Conservation (phyloP, 1,140 invertebrate genomes). For the Sitophilus oryzae region DNA sequence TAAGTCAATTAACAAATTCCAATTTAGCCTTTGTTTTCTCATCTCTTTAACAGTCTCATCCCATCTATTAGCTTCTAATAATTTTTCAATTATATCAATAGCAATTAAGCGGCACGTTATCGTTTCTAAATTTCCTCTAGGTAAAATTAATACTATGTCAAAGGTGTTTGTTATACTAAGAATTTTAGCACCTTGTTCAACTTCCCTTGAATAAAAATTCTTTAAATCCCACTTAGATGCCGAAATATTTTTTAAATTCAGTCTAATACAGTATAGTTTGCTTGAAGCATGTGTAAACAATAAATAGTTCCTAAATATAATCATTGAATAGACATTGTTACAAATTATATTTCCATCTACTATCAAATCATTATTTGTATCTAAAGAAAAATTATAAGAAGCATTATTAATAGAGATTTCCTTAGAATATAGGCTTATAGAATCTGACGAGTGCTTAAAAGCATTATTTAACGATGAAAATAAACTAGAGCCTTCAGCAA, state of each 20-base stretch:
- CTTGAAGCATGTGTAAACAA: conserved; percentile 20
- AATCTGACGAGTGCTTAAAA: background rate
- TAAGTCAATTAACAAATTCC: conserved; percentile 32
- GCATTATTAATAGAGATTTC: background rate
- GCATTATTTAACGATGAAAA: background rate
- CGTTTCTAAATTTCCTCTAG: conserved; percentile 31
- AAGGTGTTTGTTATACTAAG: conserved; percentile 19
- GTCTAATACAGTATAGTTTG: conserved; percentile 15
- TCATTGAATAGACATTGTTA: conserved; percentile 21
- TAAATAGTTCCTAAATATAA: conserved; percentile 23
- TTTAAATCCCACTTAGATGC: conserved; percentile 3
- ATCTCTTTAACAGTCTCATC: conserved; percentile 24
- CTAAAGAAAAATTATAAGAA: conserved; percentile 10
- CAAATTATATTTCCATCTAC: conserved; percentile 20
- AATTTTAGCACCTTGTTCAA: conserved; percentile 32
- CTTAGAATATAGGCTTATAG: background rate
- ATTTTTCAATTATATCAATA: conserved; percentile 27
- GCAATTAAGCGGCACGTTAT: conserved; percentile 29
- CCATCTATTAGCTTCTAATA: conserved; percentile 24
- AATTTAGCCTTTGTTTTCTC: conserved; percentile 26
- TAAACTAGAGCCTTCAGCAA: background rate
- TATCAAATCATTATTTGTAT: conserved; percentile 20
- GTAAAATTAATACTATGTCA: conserved; percentile 25
- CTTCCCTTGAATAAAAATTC: conserved; percentile 15
- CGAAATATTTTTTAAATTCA: background rate